Evolutionary conservation across 2,113 vertebrate species (phyloP), one percentile per base, ranked within the genome.

Genomic region (Pelodiscus sinensis): DNA sequence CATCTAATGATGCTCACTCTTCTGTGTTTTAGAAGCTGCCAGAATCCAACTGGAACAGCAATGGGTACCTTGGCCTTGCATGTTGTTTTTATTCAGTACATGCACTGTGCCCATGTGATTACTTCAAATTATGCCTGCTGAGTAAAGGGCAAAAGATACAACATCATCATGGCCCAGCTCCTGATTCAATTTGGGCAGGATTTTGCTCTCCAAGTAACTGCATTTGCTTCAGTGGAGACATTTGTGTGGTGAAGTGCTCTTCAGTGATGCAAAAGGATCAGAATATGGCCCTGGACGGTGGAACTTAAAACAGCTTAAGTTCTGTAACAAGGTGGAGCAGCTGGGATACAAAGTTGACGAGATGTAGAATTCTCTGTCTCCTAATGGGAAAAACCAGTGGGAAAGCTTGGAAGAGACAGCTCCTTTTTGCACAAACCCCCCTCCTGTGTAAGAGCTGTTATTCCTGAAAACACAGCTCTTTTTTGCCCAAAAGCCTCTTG

Each of bases 301-400:
- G 81, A 82, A 82, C 84, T 90, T 29, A 54, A 38, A 16, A 10
- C n/a, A 13, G 65, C 58, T 77, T 75, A 58, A 89, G 29, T n/a
- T 68, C 79, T 88, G n/a, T 80, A 82, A 16, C 10, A 84, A 84
- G 77, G 55, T 58, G 62, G 62, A n/a, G 35, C 52, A 5, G n/a
- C 81, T 94, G 79, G 89, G 92, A 92, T 31, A n/a, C 31, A 68
- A 68, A 68, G 31, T 10, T 68, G 65, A 75, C 87, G 79, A 38
- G 29, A 15, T 51, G 86, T 68, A 68, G 65, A 56, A 56, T 54
- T 81, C 8, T 9, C 44, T 19, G 1, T 6, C 65, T 90, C 92
- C 79, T 92, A 55, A 65, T 92, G 94, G 92, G 94, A 85, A n/a
- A 77, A 77, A 21, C 50, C 81, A 62, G 10, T 65, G 88, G 89